A percentile compares a stretch with the other conserved stretches of the same genome.
Evolutionary conservation across 1,140 invertebrate species (phyloP).

Genomic region (Magallana angulata): DNA sequence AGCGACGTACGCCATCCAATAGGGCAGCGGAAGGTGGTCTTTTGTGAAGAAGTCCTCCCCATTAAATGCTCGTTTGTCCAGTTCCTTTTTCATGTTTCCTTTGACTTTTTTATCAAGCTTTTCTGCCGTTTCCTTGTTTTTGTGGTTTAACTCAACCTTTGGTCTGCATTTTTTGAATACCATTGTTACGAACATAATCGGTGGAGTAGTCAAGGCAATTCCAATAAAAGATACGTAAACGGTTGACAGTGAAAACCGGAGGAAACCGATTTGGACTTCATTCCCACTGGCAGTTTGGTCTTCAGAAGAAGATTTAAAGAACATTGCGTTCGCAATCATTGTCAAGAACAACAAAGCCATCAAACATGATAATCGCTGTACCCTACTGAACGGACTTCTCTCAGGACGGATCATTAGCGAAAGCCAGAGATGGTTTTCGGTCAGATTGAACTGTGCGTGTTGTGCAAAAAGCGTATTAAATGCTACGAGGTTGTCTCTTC

Average conservation of each 20-base stretch:
- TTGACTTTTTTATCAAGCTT: constrained; percentile 4
- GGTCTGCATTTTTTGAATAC: constrained; percentile 65
- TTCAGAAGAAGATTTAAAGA: constrained; percentile 65
- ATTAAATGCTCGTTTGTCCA: background rate
- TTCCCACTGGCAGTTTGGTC: constrained; percentile 49
- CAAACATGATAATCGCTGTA: constrained; percentile 77
- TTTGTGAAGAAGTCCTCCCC: constrained; percentile 39
- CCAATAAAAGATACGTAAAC: constrained; percentile 62
- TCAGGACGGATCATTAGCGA: constrained; percentile 73
- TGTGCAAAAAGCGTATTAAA: constrained; percentile 75
- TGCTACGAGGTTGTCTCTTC: constrained; percentile 69
- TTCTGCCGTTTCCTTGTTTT: constrained; percentile 20
- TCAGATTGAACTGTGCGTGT: constrained; percentile 74
- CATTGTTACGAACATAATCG: constrained; percentile 61
- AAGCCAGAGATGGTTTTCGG: constrained; percentile 79
- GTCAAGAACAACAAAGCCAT: constrained; percentile 75
- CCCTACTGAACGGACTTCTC: constrained; percentile 75
- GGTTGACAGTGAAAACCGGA: constrained; percentile 59
- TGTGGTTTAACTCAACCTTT: constrained; percentile 15
- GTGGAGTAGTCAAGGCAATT: constrained; percentile 60
- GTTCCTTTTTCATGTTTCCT: constrained; percentile 12
- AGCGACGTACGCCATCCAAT: constrained; percentile 63
- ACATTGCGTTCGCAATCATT: constrained; percentile 80
- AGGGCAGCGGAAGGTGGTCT: constrained; percentile 61
- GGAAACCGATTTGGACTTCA: constrained; percentile 57